phyloP scores from a whole-genome alignment of 2,113 vertebrate genomes.

The Leucoraja erinaceus region DNA sequence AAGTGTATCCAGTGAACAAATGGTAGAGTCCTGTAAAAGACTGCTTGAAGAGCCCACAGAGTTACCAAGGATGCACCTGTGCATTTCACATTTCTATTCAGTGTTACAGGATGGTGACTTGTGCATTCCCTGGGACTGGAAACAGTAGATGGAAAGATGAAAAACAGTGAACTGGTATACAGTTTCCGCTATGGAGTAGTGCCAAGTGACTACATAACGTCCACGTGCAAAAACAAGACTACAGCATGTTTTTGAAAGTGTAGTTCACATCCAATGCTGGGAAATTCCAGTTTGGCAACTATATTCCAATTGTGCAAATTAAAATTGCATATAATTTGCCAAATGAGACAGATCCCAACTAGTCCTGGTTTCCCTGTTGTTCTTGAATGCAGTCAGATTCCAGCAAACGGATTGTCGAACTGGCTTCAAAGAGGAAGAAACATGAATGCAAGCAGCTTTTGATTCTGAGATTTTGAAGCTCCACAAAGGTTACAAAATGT shows the following conservation, averaged over 20 bases:
- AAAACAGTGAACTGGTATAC: background rate
- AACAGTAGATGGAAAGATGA: slow-evolving; percentile 41
- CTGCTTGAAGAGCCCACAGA: slow-evolving; percentile 63
- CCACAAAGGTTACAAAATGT: too few species aligned
- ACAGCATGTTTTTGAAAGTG: background rate
- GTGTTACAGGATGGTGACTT: slow-evolving; percentile 91
- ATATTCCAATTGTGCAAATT: background rate
- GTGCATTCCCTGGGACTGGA: slow-evolving; percentile 94
- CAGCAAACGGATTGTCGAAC: too few species aligned
- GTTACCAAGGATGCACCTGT: slow-evolving; percentile 73
- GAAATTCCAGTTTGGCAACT: background rate
- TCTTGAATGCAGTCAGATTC: too few species aligned
- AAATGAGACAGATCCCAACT: background rate
- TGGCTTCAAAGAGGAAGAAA: too few species aligned
- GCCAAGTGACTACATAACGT: background rate
- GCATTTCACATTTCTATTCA: slow-evolving; percentile 83
- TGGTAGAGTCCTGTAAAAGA: slow-evolving; percentile 75
- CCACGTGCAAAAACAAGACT: background rate
- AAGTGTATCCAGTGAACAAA: slow-evolving; percentile 75
- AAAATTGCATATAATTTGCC: background rate
- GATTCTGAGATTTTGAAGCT: too few species aligned
- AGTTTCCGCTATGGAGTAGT: background rate
- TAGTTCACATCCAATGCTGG: background rate
- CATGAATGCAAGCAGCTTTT: too few species aligned
- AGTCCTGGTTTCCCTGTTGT: background rate